phyloP scores from a whole-genome alignment of 2,113 vertebrate genomes.

The Chloebia gouldiae region DNA sequence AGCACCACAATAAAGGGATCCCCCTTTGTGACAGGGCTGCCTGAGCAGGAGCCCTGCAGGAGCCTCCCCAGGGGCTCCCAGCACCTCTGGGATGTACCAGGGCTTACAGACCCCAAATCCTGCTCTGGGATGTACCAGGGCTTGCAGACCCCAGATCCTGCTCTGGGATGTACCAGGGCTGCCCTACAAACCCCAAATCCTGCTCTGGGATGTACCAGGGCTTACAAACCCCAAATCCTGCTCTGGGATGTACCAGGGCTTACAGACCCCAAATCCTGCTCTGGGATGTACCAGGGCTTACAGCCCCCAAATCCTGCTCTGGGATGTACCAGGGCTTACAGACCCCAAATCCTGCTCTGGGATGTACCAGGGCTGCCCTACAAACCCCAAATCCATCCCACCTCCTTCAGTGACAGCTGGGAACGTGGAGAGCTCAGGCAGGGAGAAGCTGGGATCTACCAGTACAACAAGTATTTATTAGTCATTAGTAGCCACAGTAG shows the following conservation, averaged over 20 bases:
- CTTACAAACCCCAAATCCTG: too few relatives aligned
- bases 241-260: not conserved
- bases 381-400: not conserved
- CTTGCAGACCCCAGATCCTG: too few relatives aligned
- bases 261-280: too few relatives aligned
- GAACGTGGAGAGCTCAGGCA: not conserved
- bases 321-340: too few relatives aligned
- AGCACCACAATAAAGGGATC: not conserved
- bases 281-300: too few relatives aligned
- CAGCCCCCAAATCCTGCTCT: too few relatives aligned
- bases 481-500: not conserved
- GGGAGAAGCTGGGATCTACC: not conserved
- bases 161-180: too few relatives aligned
- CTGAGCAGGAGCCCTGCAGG: not conserved
- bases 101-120: not conserved
- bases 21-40: rapidly evolving
- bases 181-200: not conserved
- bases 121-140: too few relatives aligned
- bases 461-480: not conserved
- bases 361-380: not conserved
- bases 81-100: not conserved
- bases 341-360: not conserved
- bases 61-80: too few relatives aligned
- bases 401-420: not conserved
- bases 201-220: too few relatives aligned